A percentile compares a stretch with the other conserved stretches of the same genome.
Conservation (phyloP, 1,140 invertebrate genomes). For the Eurytemora carolleeae region DNA sequence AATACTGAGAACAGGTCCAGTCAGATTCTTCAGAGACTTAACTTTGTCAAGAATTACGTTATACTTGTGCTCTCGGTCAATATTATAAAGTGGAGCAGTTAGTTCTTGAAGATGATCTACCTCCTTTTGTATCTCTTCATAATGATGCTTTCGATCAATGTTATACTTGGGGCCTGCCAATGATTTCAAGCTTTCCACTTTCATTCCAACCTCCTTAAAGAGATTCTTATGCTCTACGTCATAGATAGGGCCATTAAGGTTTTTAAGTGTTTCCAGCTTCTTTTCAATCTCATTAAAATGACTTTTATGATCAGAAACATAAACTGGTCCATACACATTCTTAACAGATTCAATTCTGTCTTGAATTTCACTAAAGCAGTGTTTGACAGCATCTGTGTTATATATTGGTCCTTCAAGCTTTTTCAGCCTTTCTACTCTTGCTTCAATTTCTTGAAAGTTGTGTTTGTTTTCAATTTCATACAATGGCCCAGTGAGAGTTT, state of each 20-base stretch:
- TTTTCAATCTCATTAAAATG: slow-evolving; percentile 13
- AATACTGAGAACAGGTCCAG: slow-evolving; percentile 1
- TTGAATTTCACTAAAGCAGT: slow-evolving; percentile 5
- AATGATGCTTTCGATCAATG: slow-evolving; percentile 12
- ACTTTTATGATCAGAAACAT: slow-evolving; percentile 6
- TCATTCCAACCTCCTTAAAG: slow-evolving; percentile 5
- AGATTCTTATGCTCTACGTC: slow-evolving; percentile 2
- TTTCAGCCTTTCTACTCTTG: slow-evolving; percentile 1
- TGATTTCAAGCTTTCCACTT: not conserved
- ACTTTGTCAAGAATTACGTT: not conserved
- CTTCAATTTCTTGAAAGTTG: slow-evolving; percentile 5
- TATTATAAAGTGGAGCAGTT: slow-evolving; percentile 9
- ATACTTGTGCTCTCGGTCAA: slow-evolving; percentile 12
- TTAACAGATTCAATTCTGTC: slow-evolving; percentile 7
- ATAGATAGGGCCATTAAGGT: slow-evolving; percentile 7
- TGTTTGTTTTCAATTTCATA: slow-evolving; percentile 13
- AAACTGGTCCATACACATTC: slow-evolving; percentile 6
- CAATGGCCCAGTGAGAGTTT: slow-evolving; percentile 4
- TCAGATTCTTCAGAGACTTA: not conserved
- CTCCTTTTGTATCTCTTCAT: slow-evolving; percentile 6
- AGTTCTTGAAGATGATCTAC: slow-evolving; percentile 1
- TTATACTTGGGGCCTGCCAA: slow-evolving; percentile 8
- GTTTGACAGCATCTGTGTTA: not conserved
- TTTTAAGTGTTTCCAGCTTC: slow-evolving; percentile 2
- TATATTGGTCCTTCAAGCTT: slow-evolving; percentile 11